Percentiles rank a stretch among this genome's conserved stretches.
Evolutionary conservation across 2,113 vertebrate species (phyloP).

Genomic region (Okapia johnstoni): DNA sequence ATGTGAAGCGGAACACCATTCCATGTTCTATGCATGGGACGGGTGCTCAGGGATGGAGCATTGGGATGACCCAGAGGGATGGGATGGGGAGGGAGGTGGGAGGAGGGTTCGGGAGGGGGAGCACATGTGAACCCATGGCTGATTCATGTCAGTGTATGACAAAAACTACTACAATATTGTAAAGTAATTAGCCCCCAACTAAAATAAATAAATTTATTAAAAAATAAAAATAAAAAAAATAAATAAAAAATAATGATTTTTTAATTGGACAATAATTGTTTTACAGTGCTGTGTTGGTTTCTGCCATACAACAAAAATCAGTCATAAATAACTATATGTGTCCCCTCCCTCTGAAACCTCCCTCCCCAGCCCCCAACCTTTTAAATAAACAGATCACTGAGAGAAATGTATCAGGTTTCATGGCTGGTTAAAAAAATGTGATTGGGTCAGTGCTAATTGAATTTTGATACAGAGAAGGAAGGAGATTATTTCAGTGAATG

Average conservation of each 20-base stretch:
- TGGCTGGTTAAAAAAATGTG: neutral
- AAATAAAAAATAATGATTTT: neutral
- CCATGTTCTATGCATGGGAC: too few relatives aligned
- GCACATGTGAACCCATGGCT: too few relatives aligned
- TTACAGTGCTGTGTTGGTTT: neutral
- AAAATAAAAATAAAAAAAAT: too few relatives aligned
- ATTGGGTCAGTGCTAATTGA: neutral
- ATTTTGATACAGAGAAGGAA: neutral
- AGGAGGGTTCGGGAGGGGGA: too few relatives aligned
- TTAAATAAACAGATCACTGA: neutral
- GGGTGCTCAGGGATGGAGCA: too few relatives aligned
- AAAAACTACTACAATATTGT: too few relatives aligned
- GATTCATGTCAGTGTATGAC: too few relatives aligned
- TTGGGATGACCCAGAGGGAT: too few relatives aligned
- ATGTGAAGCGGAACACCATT: too few relatives aligned
- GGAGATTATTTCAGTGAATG: neutral
- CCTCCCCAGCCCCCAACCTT: neutral
- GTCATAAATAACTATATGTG: neutral
- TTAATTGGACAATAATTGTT: neutral
- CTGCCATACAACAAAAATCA: neutral
- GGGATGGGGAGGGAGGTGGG: too few relatives aligned
- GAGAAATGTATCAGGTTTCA: neutral
- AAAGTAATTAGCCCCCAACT: too few relatives aligned
- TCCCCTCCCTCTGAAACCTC: neutral
- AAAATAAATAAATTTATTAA: too few relatives aligned